These are phyloP conservation scores for Apis florea DNA, from an alignment of 1,140 invertebrate genomes.

Conservation along the genomic window DNA sequence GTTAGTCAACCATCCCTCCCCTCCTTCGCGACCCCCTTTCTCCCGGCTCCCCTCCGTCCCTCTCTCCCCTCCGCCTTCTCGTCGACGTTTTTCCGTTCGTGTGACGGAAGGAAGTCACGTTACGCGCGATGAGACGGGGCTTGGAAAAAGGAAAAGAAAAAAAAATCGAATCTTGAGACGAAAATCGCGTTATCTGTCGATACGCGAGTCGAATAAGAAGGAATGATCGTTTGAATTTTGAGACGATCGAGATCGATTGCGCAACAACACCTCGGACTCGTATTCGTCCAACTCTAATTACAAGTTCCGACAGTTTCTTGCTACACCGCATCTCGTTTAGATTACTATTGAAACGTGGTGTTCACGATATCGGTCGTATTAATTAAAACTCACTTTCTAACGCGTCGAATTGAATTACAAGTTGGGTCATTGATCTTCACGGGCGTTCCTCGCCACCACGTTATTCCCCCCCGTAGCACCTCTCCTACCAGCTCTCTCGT, in stretches of 20 bases:
- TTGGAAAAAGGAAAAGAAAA: not conserved
- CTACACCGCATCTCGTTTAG: not conserved
- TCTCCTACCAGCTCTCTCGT: too few species aligned
- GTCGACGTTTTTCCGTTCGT: not conserved
- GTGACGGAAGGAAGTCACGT: constrained; percentile 13
- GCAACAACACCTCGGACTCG: not conserved
- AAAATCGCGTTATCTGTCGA: not conserved
- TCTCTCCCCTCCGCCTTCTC: constrained; percentile 47
- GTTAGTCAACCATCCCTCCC: constrained; percentile 63
- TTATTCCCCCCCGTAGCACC: too few species aligned
- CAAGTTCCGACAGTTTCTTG: not conserved
- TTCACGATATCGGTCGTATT: constrained; percentile 42
- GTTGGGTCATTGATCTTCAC: constrained; percentile 47
- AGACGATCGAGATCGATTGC: too few species aligned
- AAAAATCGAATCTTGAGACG: not conserved
- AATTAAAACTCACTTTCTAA: constrained; percentile 63
- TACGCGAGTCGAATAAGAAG: too few species aligned
- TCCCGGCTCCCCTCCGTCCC: constrained; percentile 15
- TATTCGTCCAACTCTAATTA: not conserved
- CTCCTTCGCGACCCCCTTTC: constrained; percentile 12
- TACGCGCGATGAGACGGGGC: not conserved
- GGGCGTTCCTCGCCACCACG: constrained; percentile 46
- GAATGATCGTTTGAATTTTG: too few species aligned
- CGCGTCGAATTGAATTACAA: constrained; percentile 60
- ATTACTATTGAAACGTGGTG: too few species aligned